Conservation (phyloP, 2,888 invertebrate genomes). For the Lobophora halterata region DNA sequence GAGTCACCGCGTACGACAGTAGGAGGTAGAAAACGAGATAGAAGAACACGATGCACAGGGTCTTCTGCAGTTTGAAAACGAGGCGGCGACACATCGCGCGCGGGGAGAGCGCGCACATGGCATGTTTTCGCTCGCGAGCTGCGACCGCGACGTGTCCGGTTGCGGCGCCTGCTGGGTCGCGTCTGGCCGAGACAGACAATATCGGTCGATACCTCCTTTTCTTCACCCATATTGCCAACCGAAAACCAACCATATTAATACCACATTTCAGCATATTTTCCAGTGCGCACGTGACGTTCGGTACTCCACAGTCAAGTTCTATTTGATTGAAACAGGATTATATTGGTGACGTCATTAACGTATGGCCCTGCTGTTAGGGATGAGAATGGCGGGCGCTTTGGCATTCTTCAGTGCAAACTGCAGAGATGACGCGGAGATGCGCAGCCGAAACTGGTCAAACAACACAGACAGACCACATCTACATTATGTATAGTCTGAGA, state of each 20-base stretch:
- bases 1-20: slow-evolving; percentile 40
- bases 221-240: slow-evolving; percentile 3
- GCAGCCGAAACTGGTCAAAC: background rate
- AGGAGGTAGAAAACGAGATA: slow-evolving; percentile 45
- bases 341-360: slow-evolving; percentile 14
- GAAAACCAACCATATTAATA: background rate
- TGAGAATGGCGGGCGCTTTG: slow-evolving; percentile 3
- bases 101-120: slow-evolving; percentile 32
- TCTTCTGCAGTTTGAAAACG: slow-evolving; percentile 47
- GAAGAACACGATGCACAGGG: slow-evolving; percentile 39
- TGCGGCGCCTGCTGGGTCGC: slow-evolving; percentile 42
- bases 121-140: slow-evolving; percentile 26
- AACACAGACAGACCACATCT: too few species aligned
- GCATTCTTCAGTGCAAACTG: slow-evolving; percentile 6
- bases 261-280: background rate
- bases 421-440: slow-evolving; percentile 1
- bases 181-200: slow-evolving; percentile 42
- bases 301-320: slow-evolving; percentile 19
- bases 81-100: slow-evolving; percentile 50
- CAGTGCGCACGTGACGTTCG: slow-evolving; percentile 5
- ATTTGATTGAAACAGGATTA: slow-evolving; percentile 14
- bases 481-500: too few species aligned
- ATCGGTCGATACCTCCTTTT: slow-evolving; percentile 50
- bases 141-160: slow-evolving; percentile 35
- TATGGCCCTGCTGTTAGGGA: slow-evolving; percentile 9